Base-by-base conservation (phyloP, 2,888 invertebrate species). In the Philereme vetulata region DNA sequence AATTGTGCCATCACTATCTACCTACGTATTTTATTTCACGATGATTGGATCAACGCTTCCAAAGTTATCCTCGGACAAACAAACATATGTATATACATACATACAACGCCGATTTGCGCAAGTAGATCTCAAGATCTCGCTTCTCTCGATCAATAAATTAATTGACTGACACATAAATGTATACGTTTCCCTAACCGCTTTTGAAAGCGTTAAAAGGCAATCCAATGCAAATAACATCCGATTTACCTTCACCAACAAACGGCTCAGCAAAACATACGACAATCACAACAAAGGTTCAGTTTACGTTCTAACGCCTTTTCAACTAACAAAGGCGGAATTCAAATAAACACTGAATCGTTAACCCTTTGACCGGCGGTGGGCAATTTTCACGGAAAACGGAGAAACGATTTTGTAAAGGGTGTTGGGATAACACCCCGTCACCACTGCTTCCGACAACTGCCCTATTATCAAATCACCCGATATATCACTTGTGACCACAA, bases 321-420 rank as follows among this genome's bases (percentile, higher is more conserved):
- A 85, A 87, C 88, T 86, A 88, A 91, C 91, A 90, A 90, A 91
- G 88, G 90, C 83, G 77, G 84, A 87, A 89, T 90, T 88, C 85
- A 87, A 90, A 91, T 90, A 91, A 90, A 91, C 90, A 90, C 82
- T 84, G 85, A 90, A 90, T 87, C 78, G 89, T 85, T 89, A 88
- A 90, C 92, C 92, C 90, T 91, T 92, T 91, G 90, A 90, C 91
- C 90, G 89, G 82, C 84, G 75, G 84, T 82, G 85, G 87, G 89
- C 86, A 88, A 91, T 90, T 92, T 92, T 89, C 91, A 86, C 77
- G 87, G 86, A 88, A 92, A 88, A 88, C 82, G 84, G 85, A 88
- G 88, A 87, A 90, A 90, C 86, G 85, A 87, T 87, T 90, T 86
- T 77, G 79, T 73, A 82, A 85, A 86, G 89, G 89, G 86, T 77